These are phyloP conservation scores for Bombus sylvicola DNA, from an alignment of 1,140 invertebrate genomes.

Conservation along the genomic window DNA sequence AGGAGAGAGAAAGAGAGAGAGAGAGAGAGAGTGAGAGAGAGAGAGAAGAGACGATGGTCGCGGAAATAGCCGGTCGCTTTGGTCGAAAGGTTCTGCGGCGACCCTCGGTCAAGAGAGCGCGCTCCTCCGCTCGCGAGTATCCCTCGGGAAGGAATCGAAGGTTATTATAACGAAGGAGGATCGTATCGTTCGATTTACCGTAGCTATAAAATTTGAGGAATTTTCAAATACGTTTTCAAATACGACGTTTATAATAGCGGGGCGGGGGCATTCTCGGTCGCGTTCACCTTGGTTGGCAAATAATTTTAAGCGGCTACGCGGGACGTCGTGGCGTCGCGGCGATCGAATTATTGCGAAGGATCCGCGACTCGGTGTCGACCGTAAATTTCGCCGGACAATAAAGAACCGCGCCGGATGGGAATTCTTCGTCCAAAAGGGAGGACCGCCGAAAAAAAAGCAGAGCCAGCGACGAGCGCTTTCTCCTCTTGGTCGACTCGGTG, in stretches of 20 bases:
- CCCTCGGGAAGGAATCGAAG: slow-evolving; percentile 34
- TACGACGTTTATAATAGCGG: slow-evolving; percentile 33
- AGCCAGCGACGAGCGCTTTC: neutral
- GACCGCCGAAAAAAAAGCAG: slow-evolving; percentile 40
- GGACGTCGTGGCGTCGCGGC: slow-evolving; percentile 39
- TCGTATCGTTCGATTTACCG: slow-evolving; percentile 55
- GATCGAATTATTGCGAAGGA: slow-evolving; percentile 63
- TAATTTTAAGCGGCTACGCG: slow-evolving; percentile 35
- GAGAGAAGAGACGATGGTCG: neutral
- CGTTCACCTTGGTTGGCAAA: slow-evolving; percentile 5
- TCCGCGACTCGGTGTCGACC: slow-evolving; percentile 64
- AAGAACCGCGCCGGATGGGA: slow-evolving; percentile 65
- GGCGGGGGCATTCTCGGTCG: neutral
- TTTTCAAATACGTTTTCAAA: slow-evolving; percentile 46
- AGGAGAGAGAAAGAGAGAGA: no score
- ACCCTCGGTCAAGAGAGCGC: neutral
- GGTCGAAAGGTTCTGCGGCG: slow-evolving; percentile 10
- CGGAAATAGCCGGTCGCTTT: slow-evolving; percentile 35
- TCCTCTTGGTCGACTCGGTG: neutral
- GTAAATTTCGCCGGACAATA: slow-evolving; percentile 71
- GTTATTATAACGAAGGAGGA: slow-evolving; percentile 38
- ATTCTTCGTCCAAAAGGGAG: slow-evolving; percentile 57
- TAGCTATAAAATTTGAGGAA: slow-evolving; percentile 57
- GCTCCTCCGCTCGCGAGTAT: neutral
- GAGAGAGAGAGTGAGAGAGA: neutral